Conservation (phyloP, 2,888 invertebrate genomes). For the Ferrisia virgata region DNA sequence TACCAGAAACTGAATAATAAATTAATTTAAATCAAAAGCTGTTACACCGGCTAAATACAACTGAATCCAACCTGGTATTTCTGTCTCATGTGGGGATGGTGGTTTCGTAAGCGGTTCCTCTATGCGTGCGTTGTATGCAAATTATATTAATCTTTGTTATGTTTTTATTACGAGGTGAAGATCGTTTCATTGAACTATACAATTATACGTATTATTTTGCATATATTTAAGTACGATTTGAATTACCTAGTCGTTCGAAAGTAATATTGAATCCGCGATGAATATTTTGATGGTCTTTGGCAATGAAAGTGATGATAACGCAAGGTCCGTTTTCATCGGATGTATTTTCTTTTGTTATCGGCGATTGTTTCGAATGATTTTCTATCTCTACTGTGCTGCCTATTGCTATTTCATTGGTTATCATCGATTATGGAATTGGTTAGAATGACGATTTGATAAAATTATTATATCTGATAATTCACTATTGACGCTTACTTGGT, state of each 20-base stretch:
- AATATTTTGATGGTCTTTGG: neutral
- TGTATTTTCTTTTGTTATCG: neutral
- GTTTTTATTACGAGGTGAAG: neutral
- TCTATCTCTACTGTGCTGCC: slow-evolving; percentile 16
- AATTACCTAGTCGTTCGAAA: slow-evolving; percentile 8
- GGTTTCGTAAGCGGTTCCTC: neutral
- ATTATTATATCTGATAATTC: neutral
- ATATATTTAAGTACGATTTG: neutral
- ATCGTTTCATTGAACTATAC: neutral
- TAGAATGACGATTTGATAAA: neutral
- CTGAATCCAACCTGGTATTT: slow-evolving; percentile 12
- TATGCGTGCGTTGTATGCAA: neutral
- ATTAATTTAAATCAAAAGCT: neutral
- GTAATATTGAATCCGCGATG: slow-evolving; percentile 4
- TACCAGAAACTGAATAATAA: too few relatives aligned
- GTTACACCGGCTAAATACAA: slow-evolving; percentile 3
- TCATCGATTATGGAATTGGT: neutral
- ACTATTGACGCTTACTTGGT: slow-evolving; percentile 33
- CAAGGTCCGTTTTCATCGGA: neutral
- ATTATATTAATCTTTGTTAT: neutral
- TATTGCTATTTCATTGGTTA: neutral
- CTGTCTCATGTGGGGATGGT: neutral
- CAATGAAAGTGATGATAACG: neutral
- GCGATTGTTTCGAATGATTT: neutral
- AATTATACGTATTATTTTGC: neutral